Percentiles rank a stretch among this genome's conserved stretches.
Conservation (phyloP, 1,140 invertebrate genomes). For the Habropoda laboriosa region DNA sequence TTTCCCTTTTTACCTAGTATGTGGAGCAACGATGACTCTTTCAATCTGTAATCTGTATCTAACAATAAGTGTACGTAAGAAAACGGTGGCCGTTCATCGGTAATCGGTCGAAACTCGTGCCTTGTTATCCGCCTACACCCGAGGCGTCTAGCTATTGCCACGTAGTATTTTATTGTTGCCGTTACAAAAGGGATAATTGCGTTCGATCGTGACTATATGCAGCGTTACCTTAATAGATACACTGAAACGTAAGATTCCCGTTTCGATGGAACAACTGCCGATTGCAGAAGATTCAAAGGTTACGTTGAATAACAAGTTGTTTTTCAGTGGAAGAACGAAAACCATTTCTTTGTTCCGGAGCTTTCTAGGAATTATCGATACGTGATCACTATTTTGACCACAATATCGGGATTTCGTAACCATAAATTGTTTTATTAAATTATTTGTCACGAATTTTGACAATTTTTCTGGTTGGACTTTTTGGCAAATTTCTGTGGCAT, state of each 20-base stretch:
- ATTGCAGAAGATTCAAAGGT: slow-evolving; percentile 33
- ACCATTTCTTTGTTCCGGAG: neutral
- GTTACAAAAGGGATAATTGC: slow-evolving; percentile 56
- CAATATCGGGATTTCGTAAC: too few relatives aligned
- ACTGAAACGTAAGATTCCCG: slow-evolving; percentile 24
- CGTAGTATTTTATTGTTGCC: slow-evolving; percentile 35
- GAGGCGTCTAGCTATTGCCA: slow-evolving; percentile 41
- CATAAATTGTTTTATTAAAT: too few relatives aligned
- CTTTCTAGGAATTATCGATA: too few relatives aligned
- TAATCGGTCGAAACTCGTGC: slow-evolving; percentile 35
- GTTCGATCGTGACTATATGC: slow-evolving; percentile 23
- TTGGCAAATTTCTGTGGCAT: too few relatives aligned
- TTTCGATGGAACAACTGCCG: neutral
- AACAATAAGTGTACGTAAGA: neutral
- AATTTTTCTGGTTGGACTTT: too few relatives aligned
- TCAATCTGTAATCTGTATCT: neutral
- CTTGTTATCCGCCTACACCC: slow-evolving; percentile 53
- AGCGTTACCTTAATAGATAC: slow-evolving; percentile 17
- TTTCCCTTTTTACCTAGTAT: neutral
- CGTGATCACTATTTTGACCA: too few relatives aligned
- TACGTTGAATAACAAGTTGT: neutral
- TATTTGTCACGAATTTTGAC: too few relatives aligned
- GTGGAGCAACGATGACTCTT: neutral
- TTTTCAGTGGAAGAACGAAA: neutral
- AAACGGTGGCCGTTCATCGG: slow-evolving; percentile 24